Evolutionary conservation across 2,113 vertebrate species (phyloP).

Genomic region (Malurus alboscapulatus): DNA sequence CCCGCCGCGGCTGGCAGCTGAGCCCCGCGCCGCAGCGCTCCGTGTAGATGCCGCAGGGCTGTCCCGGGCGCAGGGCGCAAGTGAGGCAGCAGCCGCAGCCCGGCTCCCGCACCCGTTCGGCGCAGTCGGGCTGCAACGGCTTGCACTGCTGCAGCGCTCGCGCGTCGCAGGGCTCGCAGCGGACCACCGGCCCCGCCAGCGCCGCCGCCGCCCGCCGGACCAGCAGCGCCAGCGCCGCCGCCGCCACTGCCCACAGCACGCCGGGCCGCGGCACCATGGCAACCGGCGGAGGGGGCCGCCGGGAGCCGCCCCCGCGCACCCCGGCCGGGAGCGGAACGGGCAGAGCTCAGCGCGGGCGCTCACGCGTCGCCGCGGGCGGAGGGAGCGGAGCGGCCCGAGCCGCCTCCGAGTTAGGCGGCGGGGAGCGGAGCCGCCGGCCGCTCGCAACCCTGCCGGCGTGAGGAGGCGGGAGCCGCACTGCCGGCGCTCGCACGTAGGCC

Average conservation of each 20-base stretch:
- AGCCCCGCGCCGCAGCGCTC: slow-evolving; percentile 85
- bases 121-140: slow-evolving; percentile 79
- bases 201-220: slow-evolving; percentile 76
- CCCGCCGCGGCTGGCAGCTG: slow-evolving; percentile 78
- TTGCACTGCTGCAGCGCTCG: slow-evolving; percentile 82
- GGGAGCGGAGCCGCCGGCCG: neutral
- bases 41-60: slow-evolving; percentile 88
- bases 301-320: neutral
- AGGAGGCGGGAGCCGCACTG: neutral
- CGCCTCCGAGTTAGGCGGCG: neutral
- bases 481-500: neutral
- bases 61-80: slow-evolving; percentile 81
- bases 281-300: slow-evolving; percentile 24
- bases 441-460: neutral
- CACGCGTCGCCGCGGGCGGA: neutral
- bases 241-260: slow-evolving; percentile 75
- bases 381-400: neutral
- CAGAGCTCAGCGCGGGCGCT: neutral
- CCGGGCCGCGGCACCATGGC: slow-evolving; percentile 78
- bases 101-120: slow-evolving; percentile 85
- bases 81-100: slow-evolving; percentile 93
- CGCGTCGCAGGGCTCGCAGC: slow-evolving; percentile 86
- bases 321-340: neutral
- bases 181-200: slow-evolving; percentile 81
- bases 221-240: slow-evolving; percentile 78